A percentile compares a stretch with the other conserved stretches of the same genome.
Evolutionary conservation across 2,113 vertebrate species (phyloP).

Genomic region (Larimichthys crocea): DNA sequence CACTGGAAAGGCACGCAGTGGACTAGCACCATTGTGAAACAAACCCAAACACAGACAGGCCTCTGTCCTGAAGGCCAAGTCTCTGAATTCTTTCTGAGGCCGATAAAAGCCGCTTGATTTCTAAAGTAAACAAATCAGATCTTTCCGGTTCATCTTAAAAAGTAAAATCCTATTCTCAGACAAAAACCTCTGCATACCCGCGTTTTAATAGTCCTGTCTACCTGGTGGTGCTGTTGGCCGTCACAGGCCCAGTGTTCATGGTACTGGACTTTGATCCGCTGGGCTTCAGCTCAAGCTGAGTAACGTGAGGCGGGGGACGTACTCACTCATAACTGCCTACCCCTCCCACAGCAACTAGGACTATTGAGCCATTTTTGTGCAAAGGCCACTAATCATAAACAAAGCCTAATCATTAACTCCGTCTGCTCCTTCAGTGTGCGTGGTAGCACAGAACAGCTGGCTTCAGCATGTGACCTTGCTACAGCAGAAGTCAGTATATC

Average conservation of each 20-base stretch:
- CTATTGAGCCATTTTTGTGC: constrained; percentile 67
- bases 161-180: constrained; percentile 1
- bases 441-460: constrained; percentile 54
- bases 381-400: constrained; percentile 82
- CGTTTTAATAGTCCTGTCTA: constrained; percentile 29
- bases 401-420: constrained; percentile 82
- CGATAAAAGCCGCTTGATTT: constrained; percentile 27
- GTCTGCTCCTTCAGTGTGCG: constrained; percentile 57
- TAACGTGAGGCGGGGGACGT: constrained; percentile 22
- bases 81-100: constrained; percentile 12
- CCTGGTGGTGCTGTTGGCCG: constrained; percentile 38
- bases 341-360: constrained; percentile 55
- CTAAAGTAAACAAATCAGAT: constrained; percentile 34
- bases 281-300: constrained; percentile 17
- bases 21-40: constrained; percentile 78
- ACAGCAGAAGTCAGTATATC: constrained; percentile 47
- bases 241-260: constrained; percentile 44
- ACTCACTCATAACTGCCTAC: constrained; percentile 55
- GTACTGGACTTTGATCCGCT: constrained; percentile 75
- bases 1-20: constrained; percentile 88
- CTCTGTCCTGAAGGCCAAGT: constrained; percentile 30
- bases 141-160: constrained; percentile 31
- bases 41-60: constrained; percentile 33
- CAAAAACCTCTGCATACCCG: background rate
- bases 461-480: constrained; percentile 57